phyloP scores from a whole-genome alignment of 2,113 vertebrate species.

The Microcebus tavaratra region DNA sequence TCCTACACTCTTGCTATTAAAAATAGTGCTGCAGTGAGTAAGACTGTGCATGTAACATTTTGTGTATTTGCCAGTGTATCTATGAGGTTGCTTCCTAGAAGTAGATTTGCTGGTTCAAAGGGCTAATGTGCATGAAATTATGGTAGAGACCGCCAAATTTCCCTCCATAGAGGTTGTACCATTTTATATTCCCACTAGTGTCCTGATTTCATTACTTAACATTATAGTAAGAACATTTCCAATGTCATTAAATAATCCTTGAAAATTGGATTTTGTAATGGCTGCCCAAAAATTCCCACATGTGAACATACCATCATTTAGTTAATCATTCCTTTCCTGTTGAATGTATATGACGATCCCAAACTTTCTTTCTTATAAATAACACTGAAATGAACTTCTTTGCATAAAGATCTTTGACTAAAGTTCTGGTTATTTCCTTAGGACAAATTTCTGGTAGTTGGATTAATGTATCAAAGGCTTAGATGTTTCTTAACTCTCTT shows the following conservation, averaged over 20 bases:
- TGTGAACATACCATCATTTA: background rate
- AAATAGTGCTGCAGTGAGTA: background rate
- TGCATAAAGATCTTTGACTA: background rate
- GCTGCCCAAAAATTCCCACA: conserved; percentile 16
- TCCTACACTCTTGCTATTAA: background rate
- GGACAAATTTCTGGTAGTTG: background rate
- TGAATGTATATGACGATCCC: background rate
- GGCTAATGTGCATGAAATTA: background rate
- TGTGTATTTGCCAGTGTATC: background rate
- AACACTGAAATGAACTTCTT: conserved; percentile 29
- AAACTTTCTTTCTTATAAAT: conserved; percentile 21
- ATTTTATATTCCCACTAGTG: conserved; percentile 10
- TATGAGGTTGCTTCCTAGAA: conserved; percentile 15
- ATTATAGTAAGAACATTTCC: conserved; percentile 38
- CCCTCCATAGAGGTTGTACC: background rate
- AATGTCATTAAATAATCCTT: conserved; percentile 58
- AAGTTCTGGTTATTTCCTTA: conserved; percentile 5
- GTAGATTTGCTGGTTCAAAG: background rate
- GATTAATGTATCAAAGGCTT: background rate
- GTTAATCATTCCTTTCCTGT: conserved; percentile 24
- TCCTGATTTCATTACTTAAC: conserved; percentile 59
- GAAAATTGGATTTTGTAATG: conserved; percentile 49
- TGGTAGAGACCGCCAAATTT: conserved; percentile 16
- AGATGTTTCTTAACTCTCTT: background rate
- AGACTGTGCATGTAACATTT: background rate